Evolutionary conservation across 1,140 invertebrate species (phyloP).

Genomic region (Drosophila nigromelanica): DNA sequence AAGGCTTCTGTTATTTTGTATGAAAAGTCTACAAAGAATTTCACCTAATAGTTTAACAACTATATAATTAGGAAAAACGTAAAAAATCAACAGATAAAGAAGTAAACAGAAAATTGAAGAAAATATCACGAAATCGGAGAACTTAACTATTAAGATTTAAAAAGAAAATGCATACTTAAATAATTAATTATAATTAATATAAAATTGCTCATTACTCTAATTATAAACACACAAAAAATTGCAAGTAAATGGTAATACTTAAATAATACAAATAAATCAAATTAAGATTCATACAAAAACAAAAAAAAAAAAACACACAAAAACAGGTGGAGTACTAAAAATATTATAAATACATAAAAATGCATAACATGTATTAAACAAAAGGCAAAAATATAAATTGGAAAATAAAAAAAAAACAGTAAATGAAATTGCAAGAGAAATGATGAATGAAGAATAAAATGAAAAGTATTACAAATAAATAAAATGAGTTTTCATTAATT

Average conservation of each 20-base stretch:
- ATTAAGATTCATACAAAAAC: slow-evolving; percentile 55
- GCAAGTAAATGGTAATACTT: slow-evolving; percentile 70
- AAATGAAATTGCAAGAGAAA: slow-evolving; percentile 27
- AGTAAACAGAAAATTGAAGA: slow-evolving; percentile 6
- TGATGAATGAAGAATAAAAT: slow-evolving; percentile 51
- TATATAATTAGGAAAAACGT: slow-evolving; percentile 35
- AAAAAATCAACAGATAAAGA: slow-evolving; percentile 20
- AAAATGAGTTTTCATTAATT: not conserved
- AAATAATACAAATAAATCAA: slow-evolving; percentile 69
- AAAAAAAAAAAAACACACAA: not conserved
- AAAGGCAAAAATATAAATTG: slow-evolving; percentile 26
- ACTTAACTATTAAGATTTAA: slow-evolving; percentile 60
- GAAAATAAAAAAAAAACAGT: slow-evolving; percentile 7
- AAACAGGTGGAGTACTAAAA: slow-evolving; percentile 66
- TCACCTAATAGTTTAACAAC: slow-evolving; percentile 61
- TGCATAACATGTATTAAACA: slow-evolving; percentile 55
- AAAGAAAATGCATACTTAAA: slow-evolving; percentile 58
- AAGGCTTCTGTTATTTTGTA: slow-evolving; percentile 66
- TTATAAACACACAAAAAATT: slow-evolving; percentile 47
- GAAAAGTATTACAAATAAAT: slow-evolving; percentile 62
- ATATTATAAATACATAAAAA: slow-evolving; percentile 66
- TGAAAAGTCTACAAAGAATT: slow-evolving; percentile 67
- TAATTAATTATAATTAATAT: slow-evolving; percentile 73
- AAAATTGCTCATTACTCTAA: slow-evolving; percentile 77
- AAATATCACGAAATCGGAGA: slow-evolving; percentile 27